Evolutionary conservation across 2,888 invertebrate species (phyloP).

Genomic region (Chloromyia formosa): DNA sequence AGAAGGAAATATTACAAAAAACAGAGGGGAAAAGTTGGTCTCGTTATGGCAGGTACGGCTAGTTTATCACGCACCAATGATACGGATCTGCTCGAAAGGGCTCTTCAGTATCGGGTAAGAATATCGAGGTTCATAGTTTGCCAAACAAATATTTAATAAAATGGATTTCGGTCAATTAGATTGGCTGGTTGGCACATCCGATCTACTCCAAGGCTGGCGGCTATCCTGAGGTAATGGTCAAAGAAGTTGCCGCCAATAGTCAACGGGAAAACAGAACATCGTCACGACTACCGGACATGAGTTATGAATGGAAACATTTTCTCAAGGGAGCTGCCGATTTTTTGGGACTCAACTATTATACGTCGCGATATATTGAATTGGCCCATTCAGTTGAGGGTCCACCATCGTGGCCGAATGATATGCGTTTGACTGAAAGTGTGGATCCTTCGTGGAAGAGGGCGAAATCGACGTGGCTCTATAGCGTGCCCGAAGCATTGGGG

Average conservation of each 20-base stretch:
- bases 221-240: constrained; percentile 58
- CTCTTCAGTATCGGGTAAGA: constrained; percentile 55
- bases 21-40: constrained; percentile 58
- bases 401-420: constrained; percentile 68
- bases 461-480: constrained; percentile 57
- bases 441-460: constrained; percentile 55
- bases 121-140: neutral
- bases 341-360: constrained; percentile 58
- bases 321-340: constrained; percentile 56
- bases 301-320: constrained; percentile 50
- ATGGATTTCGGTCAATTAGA: too few species aligned
- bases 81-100: constrained; percentile 52
- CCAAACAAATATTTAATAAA: neutral
- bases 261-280: constrained; percentile 55
- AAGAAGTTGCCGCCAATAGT: constrained; percentile 57
- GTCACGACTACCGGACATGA: constrained; percentile 54
- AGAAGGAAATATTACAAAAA: constrained; percentile 59
- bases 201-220: constrained; percentile 56
- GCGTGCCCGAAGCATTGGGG: constrained; percentile 57
- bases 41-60: constrained; percentile 55
- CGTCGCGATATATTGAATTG: constrained; percentile 53
- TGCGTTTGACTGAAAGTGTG: constrained; percentile 51
- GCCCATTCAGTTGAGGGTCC: constrained; percentile 53
- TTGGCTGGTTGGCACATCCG: constrained; percentile 61
- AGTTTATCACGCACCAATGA: constrained; percentile 54